Percentiles rank a stretch among this genome's conserved stretches.
Evolutionary conservation across 2,888 invertebrate genomes (phyloP).

Genomic region (Drosophila barbarae): DNA sequence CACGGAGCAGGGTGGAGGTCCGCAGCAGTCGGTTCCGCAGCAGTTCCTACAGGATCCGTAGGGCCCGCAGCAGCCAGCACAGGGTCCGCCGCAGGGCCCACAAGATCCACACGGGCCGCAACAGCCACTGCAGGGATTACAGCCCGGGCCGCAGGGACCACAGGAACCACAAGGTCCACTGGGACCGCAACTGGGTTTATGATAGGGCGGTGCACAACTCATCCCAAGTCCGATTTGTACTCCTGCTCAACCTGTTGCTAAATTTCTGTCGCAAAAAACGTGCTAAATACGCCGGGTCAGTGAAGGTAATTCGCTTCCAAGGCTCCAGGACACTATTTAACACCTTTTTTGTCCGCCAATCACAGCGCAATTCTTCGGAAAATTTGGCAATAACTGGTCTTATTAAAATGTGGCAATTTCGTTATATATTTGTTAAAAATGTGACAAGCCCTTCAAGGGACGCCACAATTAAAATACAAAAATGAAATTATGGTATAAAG

Average conservation of each 20-base stretch:
- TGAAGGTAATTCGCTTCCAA: slow-evolving; percentile 10
- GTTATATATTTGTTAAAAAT: not conserved
- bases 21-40: slow-evolving; percentile 52
- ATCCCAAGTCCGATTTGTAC: slow-evolving; percentile 17
- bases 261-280: slow-evolving; percentile 55
- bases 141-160: slow-evolving; percentile 25
- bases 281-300: slow-evolving; percentile 58
- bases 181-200: slow-evolving; percentile 21
- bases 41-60: slow-evolving; percentile 47
- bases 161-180: slow-evolving; percentile 44
- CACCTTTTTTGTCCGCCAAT: slow-evolving; percentile 54
- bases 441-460: slow-evolving; percentile 5
- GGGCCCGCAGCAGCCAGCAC: slow-evolving; percentile 38
- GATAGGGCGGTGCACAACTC: slow-evolving; percentile 28
- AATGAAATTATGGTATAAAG: not conserved
- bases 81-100: slow-evolving; percentile 40
- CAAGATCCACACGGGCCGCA: slow-evolving; percentile 52
- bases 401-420: slow-evolving; percentile 3
- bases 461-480: too few relatives aligned
- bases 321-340: slow-evolving; percentile 50
- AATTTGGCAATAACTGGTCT: slow-evolving; percentile 8
- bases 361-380: slow-evolving; percentile 23
- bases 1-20: slow-evolving; percentile 52
- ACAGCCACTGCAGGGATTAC: not conserved
- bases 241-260: slow-evolving; percentile 37